Percentiles rank a stretch among this genome's conserved stretches.
Evolutionary conservation across 1,140 invertebrate genomes (phyloP).

Genomic region (Euura saliciscinereae): DNA sequence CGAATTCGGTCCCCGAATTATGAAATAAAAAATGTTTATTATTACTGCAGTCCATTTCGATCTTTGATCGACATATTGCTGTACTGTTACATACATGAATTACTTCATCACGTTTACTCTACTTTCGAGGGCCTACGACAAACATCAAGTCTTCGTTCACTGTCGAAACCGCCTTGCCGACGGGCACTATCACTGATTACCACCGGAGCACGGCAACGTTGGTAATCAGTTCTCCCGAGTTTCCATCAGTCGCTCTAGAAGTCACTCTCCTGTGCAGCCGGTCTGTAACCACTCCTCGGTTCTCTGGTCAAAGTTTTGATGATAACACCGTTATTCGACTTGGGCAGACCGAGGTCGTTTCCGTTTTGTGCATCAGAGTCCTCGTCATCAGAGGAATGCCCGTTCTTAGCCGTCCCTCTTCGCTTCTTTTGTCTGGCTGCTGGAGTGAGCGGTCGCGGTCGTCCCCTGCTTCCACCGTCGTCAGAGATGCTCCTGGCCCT

Average conservation of each 20-base stretch:
- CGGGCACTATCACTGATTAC: not conserved
- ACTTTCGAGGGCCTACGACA: too few species aligned
- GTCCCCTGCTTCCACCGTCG: conserved; percentile 22
- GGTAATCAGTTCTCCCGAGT: not conserved
- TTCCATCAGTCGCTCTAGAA: not conserved
- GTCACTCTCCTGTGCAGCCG: not conserved
- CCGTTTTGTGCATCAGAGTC: conserved; percentile 44
- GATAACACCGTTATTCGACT: conserved; percentile 26
- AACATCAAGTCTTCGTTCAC: not conserved
- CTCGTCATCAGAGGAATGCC: conserved; percentile 52
- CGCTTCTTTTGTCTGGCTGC: conserved; percentile 35
- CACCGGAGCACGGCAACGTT: not conserved
- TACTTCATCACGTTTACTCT: too few species aligned
- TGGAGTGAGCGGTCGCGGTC: conserved; percentile 42
- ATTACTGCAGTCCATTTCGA: too few species aligned
- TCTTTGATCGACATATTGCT: too few species aligned
- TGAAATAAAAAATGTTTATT: too few species aligned
- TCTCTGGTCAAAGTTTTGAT: conserved; percentile 41
- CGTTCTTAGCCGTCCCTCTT: conserved; percentile 22
- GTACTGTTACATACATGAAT: too few species aligned
- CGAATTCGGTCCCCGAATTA: too few species aligned
- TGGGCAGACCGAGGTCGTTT: not conserved
- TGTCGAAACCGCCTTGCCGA: not conserved
- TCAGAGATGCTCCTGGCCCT: conserved; percentile 25
- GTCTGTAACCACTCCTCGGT: conserved; percentile 35